phyloP scores from a whole-genome alignment of 1,140 invertebrate species.

The Drosophila ercepeae region DNA sequence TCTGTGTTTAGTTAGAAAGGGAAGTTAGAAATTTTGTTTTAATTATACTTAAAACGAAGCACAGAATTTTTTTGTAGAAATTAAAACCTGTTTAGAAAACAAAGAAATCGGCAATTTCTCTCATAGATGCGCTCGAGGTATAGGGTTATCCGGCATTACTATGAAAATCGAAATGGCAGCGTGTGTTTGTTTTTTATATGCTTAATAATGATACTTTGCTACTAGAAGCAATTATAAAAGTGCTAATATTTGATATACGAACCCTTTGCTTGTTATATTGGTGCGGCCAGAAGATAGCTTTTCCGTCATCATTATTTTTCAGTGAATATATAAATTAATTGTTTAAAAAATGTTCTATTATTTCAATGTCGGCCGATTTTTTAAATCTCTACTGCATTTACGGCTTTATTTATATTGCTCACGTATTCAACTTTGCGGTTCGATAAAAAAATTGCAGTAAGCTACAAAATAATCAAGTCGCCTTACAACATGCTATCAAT shows the following conservation, averaged over 20 bases:
- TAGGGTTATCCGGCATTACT: background rate
- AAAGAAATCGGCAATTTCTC: background rate
- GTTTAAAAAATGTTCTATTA: constrained; percentile 32
- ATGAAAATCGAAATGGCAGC: background rate
- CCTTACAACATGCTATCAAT: constrained; percentile 79
- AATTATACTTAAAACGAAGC: constrained; percentile 10
- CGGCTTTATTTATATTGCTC: constrained; percentile 41
- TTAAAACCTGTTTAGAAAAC: constrained; percentile 1
- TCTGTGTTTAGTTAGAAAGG: background rate
- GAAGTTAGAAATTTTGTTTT: constrained; percentile 3
- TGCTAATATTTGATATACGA: constrained; percentile 49
- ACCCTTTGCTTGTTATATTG: constrained; percentile 86
- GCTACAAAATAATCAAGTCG: constrained; percentile 53
- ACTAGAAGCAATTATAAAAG: background rate
- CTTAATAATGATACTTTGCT: background rate
- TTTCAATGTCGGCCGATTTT: constrained; percentile 33
- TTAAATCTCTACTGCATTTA: constrained; percentile 8
- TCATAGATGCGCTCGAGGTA: background rate
- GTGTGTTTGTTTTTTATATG: background rate
- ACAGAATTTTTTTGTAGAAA: constrained; percentile 1
- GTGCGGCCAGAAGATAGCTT: constrained; percentile 86
- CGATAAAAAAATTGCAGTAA: constrained; percentile 39
- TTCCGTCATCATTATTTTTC: constrained; percentile 85
- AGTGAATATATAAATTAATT: constrained; percentile 20
- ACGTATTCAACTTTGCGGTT: constrained; percentile 30